Evolutionary conservation across 2,113 vertebrate genomes (phyloP), one percentile per base, ranked within the genome.

Genomic region (Pollimyrus isidori): DNA sequence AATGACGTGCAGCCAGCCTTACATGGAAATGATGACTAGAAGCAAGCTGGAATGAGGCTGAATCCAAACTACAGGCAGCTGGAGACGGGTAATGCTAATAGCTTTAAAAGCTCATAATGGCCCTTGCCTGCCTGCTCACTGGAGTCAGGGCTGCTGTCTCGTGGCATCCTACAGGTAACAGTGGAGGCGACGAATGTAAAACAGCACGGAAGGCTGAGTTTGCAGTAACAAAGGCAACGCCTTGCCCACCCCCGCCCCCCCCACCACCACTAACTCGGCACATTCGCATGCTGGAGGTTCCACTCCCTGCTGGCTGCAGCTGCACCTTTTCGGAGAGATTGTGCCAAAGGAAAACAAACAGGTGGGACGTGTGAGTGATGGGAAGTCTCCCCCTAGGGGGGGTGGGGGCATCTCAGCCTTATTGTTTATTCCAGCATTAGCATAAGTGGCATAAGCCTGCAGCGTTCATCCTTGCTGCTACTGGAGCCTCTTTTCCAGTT

Each of bases 301-400:
- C n/a, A 30, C 21, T 89, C 26, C 48, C 65, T 2, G 35, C 73
- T 35, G 26, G 4, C 9, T 48, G 83, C 11, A 85, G 83, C 83
- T 23, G 1, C 46, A 50, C 45, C 9, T 50, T 49, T 86, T 50
- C 1, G 73, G 45, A 10, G 45, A 86, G 84, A 50, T 26, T 6
- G 84, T 50, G 46, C 45, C 48, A 50, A 86, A 52, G 48, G n/a
- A 87, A 53, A 87, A 87, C 49, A 87, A 87, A 87, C 46, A 35
- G 46, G 48, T 53, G 49, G 85, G 50, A 26, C 30, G 6, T 21
- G 49, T 11, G 30, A 52, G 30, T 53, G 26, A 52, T 53, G 13
- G 49, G 5, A n/a, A 53, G n/a, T 56, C 6, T 87, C 85, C 3
- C 21, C 2, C n/a, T n/a, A n/a, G n/a, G n/a, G n/a, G n/a, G 62